phyloP scores from a whole-genome alignment of 2,888 invertebrate genomes.

The Ennomos quercinarius region DNA sequence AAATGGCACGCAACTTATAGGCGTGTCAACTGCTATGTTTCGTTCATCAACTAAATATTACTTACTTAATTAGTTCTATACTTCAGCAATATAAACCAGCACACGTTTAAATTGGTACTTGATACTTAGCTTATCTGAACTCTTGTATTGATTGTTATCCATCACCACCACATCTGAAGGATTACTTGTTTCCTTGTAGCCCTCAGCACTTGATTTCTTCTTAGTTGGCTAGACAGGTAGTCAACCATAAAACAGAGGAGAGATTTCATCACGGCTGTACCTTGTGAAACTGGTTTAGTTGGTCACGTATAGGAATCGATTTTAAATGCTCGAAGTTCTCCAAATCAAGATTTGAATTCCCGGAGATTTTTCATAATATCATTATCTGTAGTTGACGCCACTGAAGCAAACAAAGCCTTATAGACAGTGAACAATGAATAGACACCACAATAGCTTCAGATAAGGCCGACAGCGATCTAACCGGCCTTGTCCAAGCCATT shows the following conservation, averaged over 20 bases:
- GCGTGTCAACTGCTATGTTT: slow-evolving; percentile 11
- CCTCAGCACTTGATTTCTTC: too few relatives aligned
- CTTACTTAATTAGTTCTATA: background rate
- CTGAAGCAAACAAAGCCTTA: slow-evolving; percentile 48
- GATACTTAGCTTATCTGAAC: too few relatives aligned
- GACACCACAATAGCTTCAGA: slow-evolving; percentile 53
- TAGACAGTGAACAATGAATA: slow-evolving; percentile 53
- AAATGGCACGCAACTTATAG: slow-evolving; percentile 29
- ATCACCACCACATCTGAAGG: too few relatives aligned
- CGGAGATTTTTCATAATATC: background rate
- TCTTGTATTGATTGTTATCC: too few relatives aligned
- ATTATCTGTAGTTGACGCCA: slow-evolving; percentile 42
- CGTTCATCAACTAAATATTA: slow-evolving; percentile 4
- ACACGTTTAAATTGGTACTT: background rate
- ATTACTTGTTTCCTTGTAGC: too few relatives aligned
- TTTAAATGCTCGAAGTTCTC: background rate
- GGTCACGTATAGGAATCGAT: slow-evolving; percentile 6
- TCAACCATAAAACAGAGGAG: background rate
- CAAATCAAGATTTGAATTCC: background rate
- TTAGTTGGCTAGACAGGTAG: too few relatives aligned
- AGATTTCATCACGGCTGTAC: background rate
- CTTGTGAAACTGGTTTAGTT: background rate
- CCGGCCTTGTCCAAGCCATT: slow-evolving; percentile 65
- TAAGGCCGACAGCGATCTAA: slow-evolving; percentile 43
- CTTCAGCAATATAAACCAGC: background rate